Conservation (phyloP, 2,888 invertebrate genomes). For the Melolontha melolontha region DNA sequence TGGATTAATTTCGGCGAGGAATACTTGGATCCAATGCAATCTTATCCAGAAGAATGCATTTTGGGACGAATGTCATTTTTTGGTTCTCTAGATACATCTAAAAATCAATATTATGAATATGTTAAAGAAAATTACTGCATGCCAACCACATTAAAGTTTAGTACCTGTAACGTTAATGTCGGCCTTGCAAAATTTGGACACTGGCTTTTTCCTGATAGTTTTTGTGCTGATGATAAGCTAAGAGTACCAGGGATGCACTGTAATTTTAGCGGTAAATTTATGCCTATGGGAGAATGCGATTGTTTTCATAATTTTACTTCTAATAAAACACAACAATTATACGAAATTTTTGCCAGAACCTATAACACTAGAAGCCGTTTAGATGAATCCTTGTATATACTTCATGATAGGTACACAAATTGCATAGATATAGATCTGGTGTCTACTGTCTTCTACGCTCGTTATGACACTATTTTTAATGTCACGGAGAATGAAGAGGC, state of each 20-base stretch:
- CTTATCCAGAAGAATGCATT: not conserved
- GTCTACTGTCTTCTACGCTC: too few species aligned
- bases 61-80: conserved; percentile 1
- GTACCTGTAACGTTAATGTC: not conserved
- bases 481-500: too few species aligned
- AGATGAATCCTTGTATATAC: too few species aligned
- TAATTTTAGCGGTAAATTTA: too few species aligned
- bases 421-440: too few species aligned
- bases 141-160: not conserved
- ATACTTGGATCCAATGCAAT: conserved; percentile 4
- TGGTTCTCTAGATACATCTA: not conserved
- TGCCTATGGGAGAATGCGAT: too few species aligned
- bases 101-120: conserved; percentile 16
- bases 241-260: not conserved
- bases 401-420: too few species aligned
- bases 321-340: too few species aligned
- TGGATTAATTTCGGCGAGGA: conserved; percentile 16
- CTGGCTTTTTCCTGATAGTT: not conserved
- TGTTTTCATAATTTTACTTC: too few species aligned
- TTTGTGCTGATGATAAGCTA: not conserved
- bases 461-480: too few species aligned
- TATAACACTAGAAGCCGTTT: too few species aligned
- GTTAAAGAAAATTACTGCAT: conserved; percentile 13
- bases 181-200: not conserved
- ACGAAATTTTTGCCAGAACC: too few species aligned